Evolutionary conservation across 2,113 vertebrate genomes (phyloP).

Genomic region (Orcinus orca): DNA sequence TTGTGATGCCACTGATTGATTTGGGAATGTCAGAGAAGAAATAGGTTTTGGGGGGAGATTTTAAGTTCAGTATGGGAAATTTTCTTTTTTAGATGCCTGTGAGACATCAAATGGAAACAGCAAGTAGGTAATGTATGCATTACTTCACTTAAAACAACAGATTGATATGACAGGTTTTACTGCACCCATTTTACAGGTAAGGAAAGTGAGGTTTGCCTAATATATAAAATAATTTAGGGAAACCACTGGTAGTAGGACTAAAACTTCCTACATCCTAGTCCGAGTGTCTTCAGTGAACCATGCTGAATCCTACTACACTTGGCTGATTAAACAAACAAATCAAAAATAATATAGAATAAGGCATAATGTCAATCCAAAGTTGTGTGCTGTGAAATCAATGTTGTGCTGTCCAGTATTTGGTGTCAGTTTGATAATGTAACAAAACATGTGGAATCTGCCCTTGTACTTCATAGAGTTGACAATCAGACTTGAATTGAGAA

Average conservation of each 20-base stretch:
- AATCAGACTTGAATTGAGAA: slow-evolving; percentile 3
- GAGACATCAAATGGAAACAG: background rate
- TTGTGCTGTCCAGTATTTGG: background rate
- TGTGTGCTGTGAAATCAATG: background rate
- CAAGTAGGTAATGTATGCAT: background rate
- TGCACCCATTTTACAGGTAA: background rate
- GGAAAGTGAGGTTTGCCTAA: background rate
- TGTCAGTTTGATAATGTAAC: background rate
- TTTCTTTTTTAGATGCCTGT: background rate
- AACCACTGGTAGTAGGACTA: background rate
- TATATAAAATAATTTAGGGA: background rate
- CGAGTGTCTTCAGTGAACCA: background rate
- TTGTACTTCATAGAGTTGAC: background rate
- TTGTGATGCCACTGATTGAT: background rate
- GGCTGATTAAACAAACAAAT: background rate
- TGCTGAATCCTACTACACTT: background rate
- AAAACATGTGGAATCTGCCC: background rate
- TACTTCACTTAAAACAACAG: background rate
- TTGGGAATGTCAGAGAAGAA: background rate
- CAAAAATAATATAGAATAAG: background rate
- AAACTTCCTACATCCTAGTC: background rate
- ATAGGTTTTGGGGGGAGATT: background rate
- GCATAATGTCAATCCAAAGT: background rate
- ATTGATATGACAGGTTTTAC: background rate
- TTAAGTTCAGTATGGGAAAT: background rate